Conservation (phyloP, 2,888 invertebrate genomes). For the Pseudococcus longispinus region DNA sequence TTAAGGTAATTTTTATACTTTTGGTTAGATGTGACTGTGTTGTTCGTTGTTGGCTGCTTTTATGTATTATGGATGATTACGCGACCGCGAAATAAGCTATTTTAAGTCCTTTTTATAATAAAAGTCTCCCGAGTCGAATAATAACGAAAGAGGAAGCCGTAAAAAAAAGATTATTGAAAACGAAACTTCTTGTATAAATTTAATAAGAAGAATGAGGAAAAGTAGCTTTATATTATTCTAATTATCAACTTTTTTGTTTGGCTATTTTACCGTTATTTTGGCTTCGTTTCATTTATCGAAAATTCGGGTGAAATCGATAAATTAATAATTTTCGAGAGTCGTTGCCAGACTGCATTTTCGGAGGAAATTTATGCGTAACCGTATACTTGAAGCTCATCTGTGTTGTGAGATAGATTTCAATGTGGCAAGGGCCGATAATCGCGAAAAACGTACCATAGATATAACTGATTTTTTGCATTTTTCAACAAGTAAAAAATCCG, state of each 20-base stretch:
- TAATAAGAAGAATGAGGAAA: neutral
- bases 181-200: neutral
- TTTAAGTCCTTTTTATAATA: neutral
- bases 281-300: neutral
- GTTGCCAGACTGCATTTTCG: no score
- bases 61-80: neutral
- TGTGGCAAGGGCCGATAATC: no score
- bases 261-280: neutral
- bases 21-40: neutral
- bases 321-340: neutral
- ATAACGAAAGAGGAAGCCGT: no score
- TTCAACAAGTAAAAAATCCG: no score
- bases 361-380: no score
- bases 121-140: neutral
- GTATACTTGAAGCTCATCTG: no score
- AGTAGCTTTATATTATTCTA: neutral
- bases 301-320: neutral
- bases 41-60: neutral
- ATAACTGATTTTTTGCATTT: no score
- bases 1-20: constrained; percentile 68
- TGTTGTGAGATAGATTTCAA: no score
- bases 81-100: neutral
- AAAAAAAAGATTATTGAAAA: neutral
- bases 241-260: neutral
- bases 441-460: no score